Percentiles rank a stretch among this genome's conserved stretches.
These are phyloP conservation scores for Sinhomidia bicolor DNA, from an alignment of 2,888 invertebrate genomes.

Conservation along the genomic window DNA sequence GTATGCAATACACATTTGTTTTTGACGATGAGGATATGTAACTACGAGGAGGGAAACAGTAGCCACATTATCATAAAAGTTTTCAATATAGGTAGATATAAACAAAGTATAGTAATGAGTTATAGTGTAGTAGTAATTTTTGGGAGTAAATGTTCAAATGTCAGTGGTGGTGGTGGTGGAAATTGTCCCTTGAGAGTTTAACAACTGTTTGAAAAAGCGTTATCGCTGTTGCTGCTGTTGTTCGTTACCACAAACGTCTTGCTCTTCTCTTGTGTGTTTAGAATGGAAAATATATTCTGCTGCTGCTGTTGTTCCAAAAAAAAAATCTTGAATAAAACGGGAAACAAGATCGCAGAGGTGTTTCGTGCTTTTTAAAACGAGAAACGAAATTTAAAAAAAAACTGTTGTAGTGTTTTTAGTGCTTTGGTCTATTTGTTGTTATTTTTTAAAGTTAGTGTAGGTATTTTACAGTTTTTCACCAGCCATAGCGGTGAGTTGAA, in stretches of 20 bases:
- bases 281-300: too few relatives aligned
- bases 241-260: too few relatives aligned
- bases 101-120: too few relatives aligned
- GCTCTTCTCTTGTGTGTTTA: too few relatives aligned
- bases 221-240: too few relatives aligned
- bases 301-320: background rate
- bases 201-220: constrained; percentile 59
- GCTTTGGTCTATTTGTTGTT: background rate
- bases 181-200: constrained; percentile 60
- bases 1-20: constrained; percentile 32
- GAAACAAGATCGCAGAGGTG: background rate
- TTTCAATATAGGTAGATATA: too few relatives aligned
- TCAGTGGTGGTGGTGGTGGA: background rate
- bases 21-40: constrained; percentile 5
- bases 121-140: too few relatives aligned
- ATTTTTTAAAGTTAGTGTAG: background rate
- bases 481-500: too few relatives aligned
- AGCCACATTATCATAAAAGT: too few relatives aligned
- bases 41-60: background rate
- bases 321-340: too few relatives aligned
- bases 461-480: too few relatives aligned
- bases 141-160: background rate
- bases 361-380: constrained; percentile 28
- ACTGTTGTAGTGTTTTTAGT: background rate
- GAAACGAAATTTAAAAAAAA: constrained; percentile 4